Percentiles rank a stretch among this genome's conserved stretches.
Evolutionary conservation across 2,113 vertebrate genomes (phyloP).

Genomic region (Blennius ocellaris): DNA sequence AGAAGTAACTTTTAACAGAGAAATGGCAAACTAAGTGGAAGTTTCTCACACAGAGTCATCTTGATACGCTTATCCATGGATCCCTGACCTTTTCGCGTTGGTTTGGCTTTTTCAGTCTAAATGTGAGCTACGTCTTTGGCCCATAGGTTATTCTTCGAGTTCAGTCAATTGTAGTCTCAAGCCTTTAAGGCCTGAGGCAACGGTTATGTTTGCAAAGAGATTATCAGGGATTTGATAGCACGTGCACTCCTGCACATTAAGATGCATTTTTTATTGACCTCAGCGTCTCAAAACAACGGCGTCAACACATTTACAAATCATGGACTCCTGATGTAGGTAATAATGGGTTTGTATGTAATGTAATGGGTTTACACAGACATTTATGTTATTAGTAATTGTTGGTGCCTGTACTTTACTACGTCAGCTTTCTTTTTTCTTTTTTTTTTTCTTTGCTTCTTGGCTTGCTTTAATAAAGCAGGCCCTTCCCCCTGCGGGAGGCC

Average conservation of each 20-base stretch:
- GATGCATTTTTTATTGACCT: no score
- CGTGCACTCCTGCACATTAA: no score
- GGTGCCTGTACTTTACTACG: conserved; percentile 9
- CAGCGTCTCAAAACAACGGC: no score
- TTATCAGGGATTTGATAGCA: no score
- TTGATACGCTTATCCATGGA: background rate
- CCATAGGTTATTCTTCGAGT: no score
- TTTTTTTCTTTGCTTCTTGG: background rate
- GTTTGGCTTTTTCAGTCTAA: background rate
- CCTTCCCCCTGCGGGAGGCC: conserved; percentile 58
- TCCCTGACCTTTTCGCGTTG: background rate
- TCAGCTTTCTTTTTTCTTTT: conserved; percentile 31
- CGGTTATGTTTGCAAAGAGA: no score
- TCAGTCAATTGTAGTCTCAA: no score
- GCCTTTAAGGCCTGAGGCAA: no score
- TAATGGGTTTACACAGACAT: background rate
- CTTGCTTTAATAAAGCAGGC: conserved; percentile 50
- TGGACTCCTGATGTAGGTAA: no score
- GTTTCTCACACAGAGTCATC: conserved; percentile 24
- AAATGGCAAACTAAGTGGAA: conserved; percentile 5
- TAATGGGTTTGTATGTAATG: no score
- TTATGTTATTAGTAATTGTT: conserved; percentile 10
- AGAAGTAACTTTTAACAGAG: conserved; percentile 16
- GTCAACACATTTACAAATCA: no score
- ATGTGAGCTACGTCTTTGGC: background rate